These are phyloP conservation scores for Caenorhabditis parvicauda DNA, from an alignment of 2,888 invertebrate species.

Conservation along the genomic window DNA sequence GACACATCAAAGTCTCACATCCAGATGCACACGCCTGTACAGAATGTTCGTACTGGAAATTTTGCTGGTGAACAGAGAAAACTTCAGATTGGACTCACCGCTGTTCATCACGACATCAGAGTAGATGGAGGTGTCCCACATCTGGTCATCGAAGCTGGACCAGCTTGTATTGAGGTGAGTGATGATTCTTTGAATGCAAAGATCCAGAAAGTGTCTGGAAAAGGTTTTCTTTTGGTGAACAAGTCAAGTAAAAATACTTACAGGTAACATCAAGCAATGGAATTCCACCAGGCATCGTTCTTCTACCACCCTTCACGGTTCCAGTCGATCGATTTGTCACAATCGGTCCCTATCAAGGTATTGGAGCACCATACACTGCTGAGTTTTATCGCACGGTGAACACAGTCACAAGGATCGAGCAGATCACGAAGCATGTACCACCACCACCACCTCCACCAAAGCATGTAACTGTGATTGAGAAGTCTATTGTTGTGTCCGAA, in stretches of 20 bases:
- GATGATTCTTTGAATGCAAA: background rate
- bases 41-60: constrained; percentile 24
- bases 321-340: constrained; percentile 23
- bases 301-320: constrained; percentile 17
- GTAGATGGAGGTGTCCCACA: constrained; percentile 29
- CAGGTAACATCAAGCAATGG: constrained; percentile 14
- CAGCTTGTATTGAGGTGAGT: constrained; percentile 20
- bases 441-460: background rate
- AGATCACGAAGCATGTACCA: background rate
- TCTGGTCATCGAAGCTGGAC: constrained; percentile 22
- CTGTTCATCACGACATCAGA: constrained; percentile 26
- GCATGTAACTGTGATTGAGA: background rate
- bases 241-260: no score
- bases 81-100: constrained; percentile 28
- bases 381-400: no score
- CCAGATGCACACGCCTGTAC: constrained; percentile 14
- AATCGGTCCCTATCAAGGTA: constrained; percentile 31
- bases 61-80: background rate
- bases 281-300: constrained; percentile 8
- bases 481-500: background rate
- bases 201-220: background rate
- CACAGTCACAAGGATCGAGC: background rate
- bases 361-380: background rate
- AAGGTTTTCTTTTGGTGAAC: no score
- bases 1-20: constrained; percentile 21